phyloP scores from a whole-genome alignment of 2,888 invertebrate species.

The Scaptomyza polygonia region DNA sequence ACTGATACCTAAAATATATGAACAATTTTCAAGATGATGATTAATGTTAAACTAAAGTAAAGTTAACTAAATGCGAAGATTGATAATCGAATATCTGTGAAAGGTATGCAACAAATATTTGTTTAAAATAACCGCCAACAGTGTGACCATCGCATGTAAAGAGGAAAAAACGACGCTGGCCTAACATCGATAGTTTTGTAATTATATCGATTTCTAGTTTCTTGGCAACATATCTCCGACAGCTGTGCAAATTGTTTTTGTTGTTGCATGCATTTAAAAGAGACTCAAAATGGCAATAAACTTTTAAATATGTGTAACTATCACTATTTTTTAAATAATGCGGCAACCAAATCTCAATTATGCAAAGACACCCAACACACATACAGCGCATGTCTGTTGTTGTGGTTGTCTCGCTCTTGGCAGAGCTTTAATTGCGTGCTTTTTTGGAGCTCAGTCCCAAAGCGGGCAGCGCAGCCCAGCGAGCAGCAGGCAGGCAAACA shows the following conservation, averaged over 20 bases:
- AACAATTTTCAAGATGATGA: constrained; percentile 69
- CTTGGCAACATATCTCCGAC: no score
- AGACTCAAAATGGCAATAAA: no score
- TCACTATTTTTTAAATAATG: not conserved
- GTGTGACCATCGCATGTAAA: constrained; percentile 7
- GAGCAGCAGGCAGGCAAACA: constrained; percentile 37
- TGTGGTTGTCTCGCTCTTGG: constrained; percentile 40
- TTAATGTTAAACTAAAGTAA: not conserved
- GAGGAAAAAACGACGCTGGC: not conserved
- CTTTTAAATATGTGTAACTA: not conserved
- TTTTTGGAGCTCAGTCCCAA: constrained; percentile 60
- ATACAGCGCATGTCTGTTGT: constrained; percentile 6
- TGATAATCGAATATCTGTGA: not conserved
- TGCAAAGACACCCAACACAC: not conserved
- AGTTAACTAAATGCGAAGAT: not conserved
- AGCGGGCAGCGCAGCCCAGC: constrained; percentile 55
- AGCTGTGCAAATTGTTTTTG: not conserved
- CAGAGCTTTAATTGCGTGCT: constrained; percentile 52
- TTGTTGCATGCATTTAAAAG: not conserved
- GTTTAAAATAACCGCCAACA: not conserved
- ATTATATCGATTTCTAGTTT: not conserved
- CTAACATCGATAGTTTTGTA: constrained; percentile 14
- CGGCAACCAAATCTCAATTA: not conserved
- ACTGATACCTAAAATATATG: constrained; percentile 77
- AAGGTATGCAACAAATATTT: not conserved